Evolutionary conservation across 1,140 invertebrate species (phyloP), one percentile per base, ranked within the genome.

Genomic region (Saxidomus purpurata): DNA sequence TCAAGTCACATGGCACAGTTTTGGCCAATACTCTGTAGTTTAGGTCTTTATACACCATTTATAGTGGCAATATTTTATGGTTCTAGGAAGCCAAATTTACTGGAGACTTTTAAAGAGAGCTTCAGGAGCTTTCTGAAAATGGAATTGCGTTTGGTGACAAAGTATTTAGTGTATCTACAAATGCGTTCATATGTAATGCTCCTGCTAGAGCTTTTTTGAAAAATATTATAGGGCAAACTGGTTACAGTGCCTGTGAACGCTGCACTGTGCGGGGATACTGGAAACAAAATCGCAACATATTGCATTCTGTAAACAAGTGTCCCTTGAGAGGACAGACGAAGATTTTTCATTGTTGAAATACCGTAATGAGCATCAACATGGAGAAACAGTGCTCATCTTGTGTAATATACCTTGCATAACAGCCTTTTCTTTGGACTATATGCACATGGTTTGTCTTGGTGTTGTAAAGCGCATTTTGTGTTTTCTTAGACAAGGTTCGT

Each of bases 401-500:
- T 82, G 91, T 22, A 28, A 28, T 47, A 81, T 96, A 36, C 89
- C 92, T 85, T 92, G 96, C 90, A 92, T 96, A n/a, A 91, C 90
- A 25, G 34, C 85, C 36, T 92, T 95, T 90, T 87, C 91, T 36
- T 82, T 95, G 17, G 95, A 96, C 89, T 96, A 96, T 91, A 95
- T 96, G 95, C 95, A 96, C 92, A 69, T 94, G 3, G 92, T 95
- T 3, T 95, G 94, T 82, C 67, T 96, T 17, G 95, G 95, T 34
- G 95, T 96, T 8, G 93, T 93, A 28, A 93, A 92, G 90, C 95
- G 94, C 3, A 34, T 96, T 36, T 69, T 95, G 8, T 81, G 76
- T 52, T 87, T 90, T 47, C 94, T 91, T 92, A 92, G 93, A 47
- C 79, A 59, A 59, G 92, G 89, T 71, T 81, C 90, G 49, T 17